Evolutionary conservation across 2,888 invertebrate genomes (phyloP).

Genomic region (Amphipyra berbera): DNA sequence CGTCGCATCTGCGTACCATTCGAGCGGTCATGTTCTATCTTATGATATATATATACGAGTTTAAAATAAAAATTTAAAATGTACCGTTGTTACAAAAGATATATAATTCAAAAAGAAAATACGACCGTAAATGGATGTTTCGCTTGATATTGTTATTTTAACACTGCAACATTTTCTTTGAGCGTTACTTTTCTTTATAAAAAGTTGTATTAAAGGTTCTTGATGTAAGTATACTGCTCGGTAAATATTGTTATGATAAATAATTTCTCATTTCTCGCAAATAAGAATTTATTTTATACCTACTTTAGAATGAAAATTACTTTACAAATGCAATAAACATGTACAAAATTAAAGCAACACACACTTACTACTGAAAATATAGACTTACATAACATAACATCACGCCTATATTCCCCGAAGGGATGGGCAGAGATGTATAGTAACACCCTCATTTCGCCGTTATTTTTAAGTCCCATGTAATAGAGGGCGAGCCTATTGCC

Average conservation of each 20-base stretch:
- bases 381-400: too few relatives aligned
- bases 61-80: slow-evolving; percentile 60
- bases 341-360: too few relatives aligned
- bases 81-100: slow-evolving; percentile 49
- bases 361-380: too few relatives aligned
- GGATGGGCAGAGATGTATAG: too few relatives aligned
- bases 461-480: too few relatives aligned
- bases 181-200: slow-evolving; percentile 26
- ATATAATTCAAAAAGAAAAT: slow-evolving; percentile 57
- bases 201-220: slow-evolving; percentile 32
- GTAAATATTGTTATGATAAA: slow-evolving; percentile 31
- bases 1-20: slow-evolving; percentile 80
- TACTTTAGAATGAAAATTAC: too few relatives aligned
- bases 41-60: slow-evolving; percentile 67
- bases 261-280: slow-evolving; percentile 19
- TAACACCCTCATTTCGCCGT: too few relatives aligned
- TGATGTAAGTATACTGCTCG: slow-evolving; percentile 16
- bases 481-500: too few relatives aligned
- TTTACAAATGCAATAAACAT: too few relatives aligned
- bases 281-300: slow-evolving; percentile 22
- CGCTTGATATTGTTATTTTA: slow-evolving; percentile 45
- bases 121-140: slow-evolving; percentile 44
- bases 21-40: slow-evolving; percentile 74
- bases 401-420: too few relatives aligned
- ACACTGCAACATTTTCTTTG: slow-evolving; percentile 30